Evolutionary conservation across 2,888 invertebrate species (phyloP), one percentile per base, ranked within the genome.

Genomic region (Metalampra italica): DNA sequence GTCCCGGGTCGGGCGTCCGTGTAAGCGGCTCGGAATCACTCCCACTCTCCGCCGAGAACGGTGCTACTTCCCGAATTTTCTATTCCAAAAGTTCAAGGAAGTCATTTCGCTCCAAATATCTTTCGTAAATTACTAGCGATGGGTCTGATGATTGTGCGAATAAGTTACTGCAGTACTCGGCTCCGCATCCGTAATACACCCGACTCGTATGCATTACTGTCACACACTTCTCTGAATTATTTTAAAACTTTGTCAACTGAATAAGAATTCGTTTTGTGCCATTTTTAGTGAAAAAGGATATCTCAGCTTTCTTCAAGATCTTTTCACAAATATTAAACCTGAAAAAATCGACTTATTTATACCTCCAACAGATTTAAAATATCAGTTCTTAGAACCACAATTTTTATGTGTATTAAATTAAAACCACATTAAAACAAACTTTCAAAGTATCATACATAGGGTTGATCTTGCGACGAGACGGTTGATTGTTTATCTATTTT

Each of bases 21-120:
- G 78, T 84, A 83, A 84, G 84, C 85, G 79, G 79, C 84, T 83
- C 80, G 72, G 72, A 82, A 81, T 81, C 84, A 79, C 84, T 82
- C 73, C 66, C 67, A 52, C 68, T 64, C 57, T 63, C 69, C 65
- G 63, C 56, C 69, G 64, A 71, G 75, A 78, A 80, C 77, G 78
- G 64, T 70, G 69, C 74, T 75, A 71, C 78, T 75, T 68, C 73
- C 69, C 66, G 74, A 78, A 82, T 76, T 75, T 78, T 79, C 73
- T 70, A 78, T 80, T 82, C 73, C 62, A 64, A 80, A 82, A 81
- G 71, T 82, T 81, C 68, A 65, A 60, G 62, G 66, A 67, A 73
- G 63, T 74, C 70, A 71, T 76, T 78, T 68, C 64, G 61, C 61
- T 64, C 63, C 70, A 68, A 75, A 77, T 78, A 74, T 77, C 68